These are phyloP conservation scores for Amblyraja radiata DNA, from an alignment of 2,797 vertebrate genomes.

Conservation along the genomic window DNA sequence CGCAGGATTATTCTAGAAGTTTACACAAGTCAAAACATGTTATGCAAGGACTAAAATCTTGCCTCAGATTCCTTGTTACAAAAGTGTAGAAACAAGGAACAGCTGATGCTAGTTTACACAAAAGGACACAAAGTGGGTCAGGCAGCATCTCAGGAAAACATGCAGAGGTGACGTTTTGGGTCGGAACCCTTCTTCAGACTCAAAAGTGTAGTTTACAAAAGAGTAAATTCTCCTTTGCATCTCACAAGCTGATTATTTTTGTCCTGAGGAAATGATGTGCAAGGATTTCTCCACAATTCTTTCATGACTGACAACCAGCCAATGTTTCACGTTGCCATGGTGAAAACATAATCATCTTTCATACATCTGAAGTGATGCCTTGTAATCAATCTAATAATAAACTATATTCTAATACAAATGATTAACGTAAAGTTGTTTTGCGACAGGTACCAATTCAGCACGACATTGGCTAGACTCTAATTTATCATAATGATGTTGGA, in stretches of 20 bases:
- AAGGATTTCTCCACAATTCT: background rate
- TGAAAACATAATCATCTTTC: background rate
- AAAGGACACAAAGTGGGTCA: too few relatives aligned
- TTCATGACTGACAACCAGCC: slow-evolving; percentile 9
- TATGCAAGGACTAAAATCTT: background rate
- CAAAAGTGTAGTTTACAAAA: background rate
- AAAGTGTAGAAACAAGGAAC: background rate
- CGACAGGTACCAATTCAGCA: background rate
- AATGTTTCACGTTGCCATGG: background rate
- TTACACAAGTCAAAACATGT: background rate
- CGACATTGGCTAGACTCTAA: too few relatives aligned
- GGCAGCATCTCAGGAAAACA: too few relatives aligned
- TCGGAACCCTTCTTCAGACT: too few relatives aligned
- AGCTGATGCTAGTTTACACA: too few relatives aligned
- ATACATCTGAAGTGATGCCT: background rate
- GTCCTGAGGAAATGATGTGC: background rate
- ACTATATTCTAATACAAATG: background rate
- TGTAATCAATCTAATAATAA: background rate
- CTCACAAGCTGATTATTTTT: background rate
- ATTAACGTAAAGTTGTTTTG: background rate
- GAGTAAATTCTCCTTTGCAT: background rate
- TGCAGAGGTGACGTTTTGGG: too few relatives aligned
- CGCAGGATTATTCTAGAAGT: background rate
- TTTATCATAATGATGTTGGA: background rate
- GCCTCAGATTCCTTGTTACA: background rate